These are phyloP conservation scores for Brachypodius melanocephalos DNA, from an alignment of 2,113 vertebrate species.

Conservation along the genomic window DNA sequence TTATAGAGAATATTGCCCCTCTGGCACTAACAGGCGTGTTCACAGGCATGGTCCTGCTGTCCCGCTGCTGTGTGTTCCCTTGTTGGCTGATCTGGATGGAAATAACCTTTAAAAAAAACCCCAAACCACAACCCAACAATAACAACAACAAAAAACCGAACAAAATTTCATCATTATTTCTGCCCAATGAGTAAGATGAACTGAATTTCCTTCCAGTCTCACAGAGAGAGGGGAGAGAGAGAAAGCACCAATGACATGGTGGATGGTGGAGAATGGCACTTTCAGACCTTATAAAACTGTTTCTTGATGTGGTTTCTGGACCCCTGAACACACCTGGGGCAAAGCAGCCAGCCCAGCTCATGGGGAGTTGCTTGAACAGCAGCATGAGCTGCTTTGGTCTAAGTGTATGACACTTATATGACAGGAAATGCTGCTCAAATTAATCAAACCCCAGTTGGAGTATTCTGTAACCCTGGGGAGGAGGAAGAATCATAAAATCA, in stretches of 20 bases:
- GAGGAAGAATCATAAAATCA: background rate
- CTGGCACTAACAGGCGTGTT: background rate
- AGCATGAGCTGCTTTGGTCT: background rate
- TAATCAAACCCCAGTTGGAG: background rate
- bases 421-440: background rate
- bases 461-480: background rate
- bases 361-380: background rate
- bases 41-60: background rate
- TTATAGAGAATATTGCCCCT: background rate
- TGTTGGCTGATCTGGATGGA: background rate
- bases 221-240: background rate
- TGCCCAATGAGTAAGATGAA: background rate
- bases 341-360: background rate
- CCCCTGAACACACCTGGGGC: background rate
- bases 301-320: background rate
- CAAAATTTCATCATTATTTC: background rate
- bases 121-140: rapidly evolving
- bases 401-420: no score
- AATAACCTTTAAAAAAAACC: background rate
- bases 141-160: background rate
- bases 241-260: background rate
- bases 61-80: background rate
- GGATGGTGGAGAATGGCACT: background rate
- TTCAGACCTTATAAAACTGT: background rate
- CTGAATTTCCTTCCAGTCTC: background rate